Conservation (phyloP, 2,113 vertebrate genomes). For the Erpornis zantholeuca region DNA sequence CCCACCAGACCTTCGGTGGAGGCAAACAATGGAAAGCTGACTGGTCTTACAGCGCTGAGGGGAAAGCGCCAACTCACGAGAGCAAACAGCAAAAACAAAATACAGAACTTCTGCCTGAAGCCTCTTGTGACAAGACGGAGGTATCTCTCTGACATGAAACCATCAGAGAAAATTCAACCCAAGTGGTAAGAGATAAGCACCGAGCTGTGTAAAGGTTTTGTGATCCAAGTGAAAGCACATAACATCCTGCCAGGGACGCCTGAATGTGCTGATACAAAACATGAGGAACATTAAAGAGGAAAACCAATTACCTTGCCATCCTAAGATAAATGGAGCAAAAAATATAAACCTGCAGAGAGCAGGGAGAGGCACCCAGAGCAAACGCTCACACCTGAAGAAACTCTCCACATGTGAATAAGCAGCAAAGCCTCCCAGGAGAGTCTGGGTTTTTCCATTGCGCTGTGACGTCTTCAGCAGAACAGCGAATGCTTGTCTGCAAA, state of each 20-base stretch:
- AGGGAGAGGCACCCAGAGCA: background rate
- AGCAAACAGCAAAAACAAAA: background rate
- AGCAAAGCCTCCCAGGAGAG: background rate
- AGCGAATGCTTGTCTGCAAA: background rate
- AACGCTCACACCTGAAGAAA: background rate
- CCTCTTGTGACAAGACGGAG: background rate
- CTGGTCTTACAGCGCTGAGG: background rate
- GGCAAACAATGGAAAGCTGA: background rate
- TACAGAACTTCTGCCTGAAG: background rate
- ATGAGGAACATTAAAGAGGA: background rate
- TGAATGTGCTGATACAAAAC: background rate
- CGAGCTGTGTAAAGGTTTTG: accelerated
- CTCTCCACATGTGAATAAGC: background rate
- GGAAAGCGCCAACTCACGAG: accelerated
- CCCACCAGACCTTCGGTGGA: accelerated
- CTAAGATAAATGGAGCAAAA: constrained; percentile 28
- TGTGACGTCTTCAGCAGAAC: background rate
- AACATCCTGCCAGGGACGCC: accelerated
- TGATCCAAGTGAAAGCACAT: background rate
- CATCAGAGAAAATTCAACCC: background rate
- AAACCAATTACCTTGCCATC: background rate
- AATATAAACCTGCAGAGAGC: background rate
- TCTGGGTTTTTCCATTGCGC: background rate
- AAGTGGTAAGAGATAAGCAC: background rate
- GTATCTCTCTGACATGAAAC: background rate